phyloP scores from a whole-genome alignment of 2,888 invertebrate species.

The Hesperia comma region DNA sequence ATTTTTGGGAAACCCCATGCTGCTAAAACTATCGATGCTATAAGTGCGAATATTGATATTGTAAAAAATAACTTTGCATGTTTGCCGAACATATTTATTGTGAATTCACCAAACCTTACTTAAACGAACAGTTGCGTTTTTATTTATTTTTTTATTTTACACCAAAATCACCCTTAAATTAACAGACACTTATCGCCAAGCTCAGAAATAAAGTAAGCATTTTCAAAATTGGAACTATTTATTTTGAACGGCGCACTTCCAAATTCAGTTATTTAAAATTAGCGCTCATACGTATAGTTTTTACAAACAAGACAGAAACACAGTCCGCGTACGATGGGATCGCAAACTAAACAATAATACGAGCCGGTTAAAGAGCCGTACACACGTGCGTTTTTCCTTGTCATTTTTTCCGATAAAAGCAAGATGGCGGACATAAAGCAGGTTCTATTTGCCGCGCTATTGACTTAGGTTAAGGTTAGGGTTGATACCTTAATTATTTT shows the following conservation, averaged over 20 bases:
- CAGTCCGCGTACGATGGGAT: conserved; percentile 47
- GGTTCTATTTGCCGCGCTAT: conserved; percentile 34
- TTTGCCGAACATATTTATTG: conserved; percentile 68
- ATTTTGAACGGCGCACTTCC: neutral
- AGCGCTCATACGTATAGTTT: neutral
- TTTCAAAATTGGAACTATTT: neutral
- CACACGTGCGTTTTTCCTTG: conserved; percentile 49
- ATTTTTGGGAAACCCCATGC: conserved; percentile 80
- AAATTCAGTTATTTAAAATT: neutral
- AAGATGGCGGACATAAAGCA: conserved; percentile 34
- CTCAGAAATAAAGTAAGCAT: neutral
- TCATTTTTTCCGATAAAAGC: conserved; percentile 41
- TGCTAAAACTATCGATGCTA: conserved; percentile 70
- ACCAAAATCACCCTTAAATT: neutral
- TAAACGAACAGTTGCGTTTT: neutral
- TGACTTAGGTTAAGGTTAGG: conserved; percentile 28
- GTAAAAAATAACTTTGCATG: conserved; percentile 62
- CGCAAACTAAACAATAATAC: conserved; percentile 48
- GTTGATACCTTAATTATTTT: conserved; percentile 1
- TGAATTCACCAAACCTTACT: conserved; percentile 14
- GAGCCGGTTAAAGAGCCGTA: conserved; percentile 38
- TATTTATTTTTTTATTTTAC: neutral
- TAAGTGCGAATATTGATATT: conserved; percentile 62
- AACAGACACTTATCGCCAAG: neutral
- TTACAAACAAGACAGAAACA: conserved; percentile 21